Evolutionary conservation across 2,888 invertebrate genomes (phyloP), one percentile per base, ranked within the genome.

Genomic region (Axea sp.): DNA sequence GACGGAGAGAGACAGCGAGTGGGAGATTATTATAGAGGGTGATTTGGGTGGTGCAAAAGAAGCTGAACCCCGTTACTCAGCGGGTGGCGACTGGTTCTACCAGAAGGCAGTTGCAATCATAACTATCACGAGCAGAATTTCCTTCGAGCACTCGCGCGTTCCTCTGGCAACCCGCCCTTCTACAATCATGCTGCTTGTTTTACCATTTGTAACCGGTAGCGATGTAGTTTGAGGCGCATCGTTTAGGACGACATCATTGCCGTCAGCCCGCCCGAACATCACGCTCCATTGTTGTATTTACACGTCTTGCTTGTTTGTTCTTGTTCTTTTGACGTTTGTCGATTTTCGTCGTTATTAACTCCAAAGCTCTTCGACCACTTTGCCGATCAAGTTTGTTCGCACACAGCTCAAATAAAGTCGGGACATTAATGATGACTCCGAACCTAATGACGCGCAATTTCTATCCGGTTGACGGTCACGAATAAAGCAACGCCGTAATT

Each of bases 121-220:
- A 84, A 83, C 83, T 81, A 82, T 82, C 83, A 82, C 78, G 77
- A 81, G 77, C 81, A 81, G 78, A 81, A 81, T 78, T 81, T 80
- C 68, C 77, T 68, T 26, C 62, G 64, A 73, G 64, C 49, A 6
- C 43, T 55, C 53, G 39, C 37, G 69, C 72, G 62, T 71, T 77
- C 65, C 71, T 45, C 71, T 47, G 57, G 59, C 67, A 75, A 76
- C 51, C 75, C 75, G 76, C 77, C 73, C 76, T 72, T 77, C 74
- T 77, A 79, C 82, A 80, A 82, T 82, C 81, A 81, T 81, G 76
- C 69, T 77, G 79, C 80, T 83, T 82, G 82, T 83, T 81, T 81
- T 81, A 80, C 78, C 81, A 78, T 82, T 82, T 80, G 80, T 80
- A 77, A 80, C 76, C 75, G 77, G 77, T 69, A 75, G 81, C 79